These are phyloP conservation scores for Sceloporus tristichus DNA, from an alignment of 2,113 vertebrate species.

Conservation along the genomic window DNA sequence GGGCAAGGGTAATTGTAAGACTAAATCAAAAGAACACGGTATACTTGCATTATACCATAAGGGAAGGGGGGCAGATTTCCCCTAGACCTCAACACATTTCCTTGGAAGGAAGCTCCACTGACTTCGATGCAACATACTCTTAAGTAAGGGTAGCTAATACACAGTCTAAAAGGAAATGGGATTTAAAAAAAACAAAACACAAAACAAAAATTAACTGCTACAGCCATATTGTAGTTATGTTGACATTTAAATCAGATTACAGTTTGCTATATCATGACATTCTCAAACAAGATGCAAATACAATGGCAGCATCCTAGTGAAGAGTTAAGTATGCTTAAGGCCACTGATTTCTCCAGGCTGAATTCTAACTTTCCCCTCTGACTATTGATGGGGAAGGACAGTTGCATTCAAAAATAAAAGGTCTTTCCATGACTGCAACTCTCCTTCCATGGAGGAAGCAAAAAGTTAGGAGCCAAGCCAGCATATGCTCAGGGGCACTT, in stretches of 20 bases:
- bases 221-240: neutral
- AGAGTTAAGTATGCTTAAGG: neutral
- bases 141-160: neutral
- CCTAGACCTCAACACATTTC: neutral
- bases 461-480: neutral
- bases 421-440: neutral
- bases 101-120: slow-evolving; percentile 17
- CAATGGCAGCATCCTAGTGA: neutral
- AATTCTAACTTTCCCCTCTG: neutral
- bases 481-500: neutral
- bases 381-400: neutral
- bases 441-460: neutral
- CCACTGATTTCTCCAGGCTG: neutral
- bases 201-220: neutral
- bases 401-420: neutral
- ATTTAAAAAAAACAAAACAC: neutral
- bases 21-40: slow-evolving; percentile 34
- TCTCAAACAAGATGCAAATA: slow-evolving; percentile 7
- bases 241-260: neutral
- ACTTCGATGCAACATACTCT: slow-evolving; percentile 23
- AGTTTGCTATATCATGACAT: slow-evolving; percentile 43
- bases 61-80: neutral
- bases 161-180: neutral
- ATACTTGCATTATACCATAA: slow-evolving; percentile 51
- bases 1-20: slow-evolving; percentile 18